Conservation (phyloP, 2,113 vertebrate species). For the Orycteropus afer region DNA sequence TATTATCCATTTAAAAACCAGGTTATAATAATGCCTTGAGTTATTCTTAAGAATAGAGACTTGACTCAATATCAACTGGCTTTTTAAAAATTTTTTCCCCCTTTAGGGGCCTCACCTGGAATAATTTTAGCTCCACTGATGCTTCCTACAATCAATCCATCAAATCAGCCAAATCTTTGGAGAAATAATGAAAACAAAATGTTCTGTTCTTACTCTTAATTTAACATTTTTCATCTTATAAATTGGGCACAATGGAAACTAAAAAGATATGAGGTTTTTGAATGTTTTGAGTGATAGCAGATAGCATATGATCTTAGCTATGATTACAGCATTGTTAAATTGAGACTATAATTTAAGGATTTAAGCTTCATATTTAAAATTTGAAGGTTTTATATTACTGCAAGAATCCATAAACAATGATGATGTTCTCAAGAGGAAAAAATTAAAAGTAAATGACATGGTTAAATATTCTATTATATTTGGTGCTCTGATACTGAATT, state of each 20-base stretch:
- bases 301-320: constrained; percentile 69
- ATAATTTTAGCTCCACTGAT: constrained; percentile 38
- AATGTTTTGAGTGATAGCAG: constrained; percentile 61
- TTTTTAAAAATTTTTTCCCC: background rate
- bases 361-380: constrained; percentile 72
- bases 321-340: constrained; percentile 62
- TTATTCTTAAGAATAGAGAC: background rate
- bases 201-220: constrained; percentile 20
- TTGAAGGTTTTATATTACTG: constrained; percentile 64
- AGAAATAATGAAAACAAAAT: constrained; percentile 52
- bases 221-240: constrained; percentile 58
- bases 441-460: constrained; percentile 29
- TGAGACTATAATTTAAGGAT: constrained; percentile 69
- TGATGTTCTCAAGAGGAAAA: constrained; percentile 52
- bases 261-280: constrained; percentile 33
- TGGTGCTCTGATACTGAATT: background rate
- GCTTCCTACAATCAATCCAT: constrained; percentile 33
- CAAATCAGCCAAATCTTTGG: constrained; percentile 30
- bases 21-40: constrained; percentile 9
- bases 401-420: constrained; percentile 61
- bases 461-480: constrained; percentile 48
- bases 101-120: background rate
- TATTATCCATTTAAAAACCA: background rate
- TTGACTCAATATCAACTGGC: constrained; percentile 1
- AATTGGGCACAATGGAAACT: constrained; percentile 49